Evolutionary conservation across 1,140 invertebrate genomes (phyloP).

Genomic region (Drosophila malerkotliana): DNA sequence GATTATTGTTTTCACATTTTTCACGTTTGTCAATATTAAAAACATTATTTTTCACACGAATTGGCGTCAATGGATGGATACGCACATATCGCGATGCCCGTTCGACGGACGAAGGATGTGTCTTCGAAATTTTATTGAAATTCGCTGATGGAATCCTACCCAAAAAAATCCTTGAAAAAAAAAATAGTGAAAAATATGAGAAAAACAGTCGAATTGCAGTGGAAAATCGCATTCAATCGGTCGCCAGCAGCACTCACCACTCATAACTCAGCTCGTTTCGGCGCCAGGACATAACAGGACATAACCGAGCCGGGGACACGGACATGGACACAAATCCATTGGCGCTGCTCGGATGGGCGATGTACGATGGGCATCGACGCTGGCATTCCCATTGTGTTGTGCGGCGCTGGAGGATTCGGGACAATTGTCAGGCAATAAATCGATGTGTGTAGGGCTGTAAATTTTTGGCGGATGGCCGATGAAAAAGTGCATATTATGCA

Average conservation of each 20-base stretch:
- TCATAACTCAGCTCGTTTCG: conserved; percentile 64
- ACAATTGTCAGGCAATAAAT: conserved; percentile 84
- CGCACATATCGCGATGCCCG: conserved; percentile 37
- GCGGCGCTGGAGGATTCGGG: conserved; percentile 52
- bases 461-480: conserved; percentile 80
- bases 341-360: conserved; percentile 11
- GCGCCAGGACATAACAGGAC: conserved; percentile 36
- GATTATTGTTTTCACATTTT: conserved; percentile 83
- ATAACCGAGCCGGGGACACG: conserved; percentile 19
- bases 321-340: conserved; percentile 65
- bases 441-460: conserved; percentile 83
- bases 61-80: conserved; percentile 60
- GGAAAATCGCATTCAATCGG: conserved; percentile 69
- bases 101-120: conserved; percentile 46
- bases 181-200: conserved; percentile 10
- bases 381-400: conserved; percentile 71
- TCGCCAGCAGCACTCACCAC: conserved; percentile 42
- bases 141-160: conserved; percentile 72
- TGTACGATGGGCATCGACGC: conserved; percentile 36
- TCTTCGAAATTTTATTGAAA: conserved; percentile 73
- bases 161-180: conserved; percentile 18
- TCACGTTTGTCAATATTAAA: conserved; percentile 82
- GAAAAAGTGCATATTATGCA: conserved; percentile 84
- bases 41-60: conserved; percentile 81
- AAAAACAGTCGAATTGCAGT: conserved; percentile 45